A percentile compares a stretch with the other conserved stretches of the same genome.
Conservation (phyloP, 2,113 vertebrate genomes). For the Anthoscopus minutus region DNA sequence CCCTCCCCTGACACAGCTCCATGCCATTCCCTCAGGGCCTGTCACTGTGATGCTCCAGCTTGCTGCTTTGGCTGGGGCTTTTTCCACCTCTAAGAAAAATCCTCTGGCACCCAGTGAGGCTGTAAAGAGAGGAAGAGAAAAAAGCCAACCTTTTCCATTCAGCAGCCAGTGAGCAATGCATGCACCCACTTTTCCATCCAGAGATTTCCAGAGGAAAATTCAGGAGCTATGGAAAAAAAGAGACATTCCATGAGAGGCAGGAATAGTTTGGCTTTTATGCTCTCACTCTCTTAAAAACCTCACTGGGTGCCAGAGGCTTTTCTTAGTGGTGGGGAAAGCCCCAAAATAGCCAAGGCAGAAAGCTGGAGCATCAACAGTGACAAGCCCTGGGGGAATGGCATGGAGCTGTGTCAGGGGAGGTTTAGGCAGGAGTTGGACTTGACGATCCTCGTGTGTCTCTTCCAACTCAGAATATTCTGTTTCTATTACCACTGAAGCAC, state of each 20-base stretch:
- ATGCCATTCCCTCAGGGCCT: not conserved
- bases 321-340: fast-evolving
- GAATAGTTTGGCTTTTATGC: not conserved
- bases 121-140: not conserved
- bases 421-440: not conserved
- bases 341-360: not conserved
- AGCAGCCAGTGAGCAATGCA: not conserved
- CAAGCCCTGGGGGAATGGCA: not conserved
- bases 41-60: not conserved
- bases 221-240: not conserved
- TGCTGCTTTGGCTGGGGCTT: not conserved
- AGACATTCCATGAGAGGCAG: not conserved
- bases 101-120: not conserved
- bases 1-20: not conserved
- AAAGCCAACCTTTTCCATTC: not conserved
- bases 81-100: not conserved
- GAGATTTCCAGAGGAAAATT: not conserved
- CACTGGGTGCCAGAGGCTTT: fast-evolving
- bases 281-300: not conserved
- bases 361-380: not conserved
- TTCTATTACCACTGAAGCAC: not conserved
- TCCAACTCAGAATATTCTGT: not conserved
- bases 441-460: not conserved
- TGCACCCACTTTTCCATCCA: not conserved
- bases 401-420: not conserved